Conservation (phyloP, 2,113 vertebrate genomes). For the Corvus hawaiiensis region DNA sequence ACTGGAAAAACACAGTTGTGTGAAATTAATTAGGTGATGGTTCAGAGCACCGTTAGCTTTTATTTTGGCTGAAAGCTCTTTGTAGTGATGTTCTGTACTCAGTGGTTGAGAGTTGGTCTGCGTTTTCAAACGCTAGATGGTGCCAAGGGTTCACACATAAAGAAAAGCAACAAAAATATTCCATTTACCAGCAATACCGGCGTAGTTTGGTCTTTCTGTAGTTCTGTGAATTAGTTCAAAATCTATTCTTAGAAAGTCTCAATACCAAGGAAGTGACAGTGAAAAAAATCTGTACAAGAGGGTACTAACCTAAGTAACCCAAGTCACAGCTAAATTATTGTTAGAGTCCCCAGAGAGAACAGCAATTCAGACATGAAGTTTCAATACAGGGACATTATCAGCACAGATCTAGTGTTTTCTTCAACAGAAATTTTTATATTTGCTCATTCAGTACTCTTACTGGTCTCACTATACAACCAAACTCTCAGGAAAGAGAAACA, state of each 20-base stretch:
- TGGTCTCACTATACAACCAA: neutral
- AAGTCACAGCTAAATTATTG: neutral
- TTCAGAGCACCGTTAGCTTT: neutral
- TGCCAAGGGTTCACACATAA: neutral
- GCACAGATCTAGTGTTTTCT: neutral
- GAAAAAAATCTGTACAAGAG: neutral
- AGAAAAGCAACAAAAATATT: neutral
- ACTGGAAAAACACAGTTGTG: neutral
- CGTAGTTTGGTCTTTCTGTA: neutral
- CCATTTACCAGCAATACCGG: neutral
- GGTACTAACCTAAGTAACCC: neutral
- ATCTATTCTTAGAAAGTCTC: neutral
- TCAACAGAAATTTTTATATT: neutral
- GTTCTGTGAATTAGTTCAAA: neutral
- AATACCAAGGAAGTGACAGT: neutral
- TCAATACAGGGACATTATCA: neutral
- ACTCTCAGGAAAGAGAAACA: neutral
- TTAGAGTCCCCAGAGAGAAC: neutral
- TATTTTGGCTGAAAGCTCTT: neutral
- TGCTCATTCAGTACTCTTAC: neutral
- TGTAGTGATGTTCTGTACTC: neutral
- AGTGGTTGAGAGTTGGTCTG: neutral
- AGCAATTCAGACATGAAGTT: neutral
- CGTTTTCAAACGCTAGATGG: slow-evolving; percentile 51
- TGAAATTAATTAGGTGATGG: neutral